Conservation (phyloP, 2,888 invertebrate species). For the Noctua pronuba region DNA sequence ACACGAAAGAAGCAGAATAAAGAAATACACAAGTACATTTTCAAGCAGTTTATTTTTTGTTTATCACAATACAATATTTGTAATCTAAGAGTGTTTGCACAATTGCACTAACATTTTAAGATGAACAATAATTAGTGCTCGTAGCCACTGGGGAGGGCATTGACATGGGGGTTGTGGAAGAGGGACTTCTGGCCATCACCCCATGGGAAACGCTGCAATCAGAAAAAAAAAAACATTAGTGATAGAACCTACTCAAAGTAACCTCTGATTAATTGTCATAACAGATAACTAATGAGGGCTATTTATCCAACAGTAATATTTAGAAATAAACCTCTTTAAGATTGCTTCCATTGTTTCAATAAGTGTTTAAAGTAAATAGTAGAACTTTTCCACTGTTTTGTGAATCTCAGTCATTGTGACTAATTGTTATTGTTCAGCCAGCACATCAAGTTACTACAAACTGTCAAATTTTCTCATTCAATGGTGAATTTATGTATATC, state of each 20-base stretch:
- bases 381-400: background rate
- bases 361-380: background rate
- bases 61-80: constrained; percentile 77
- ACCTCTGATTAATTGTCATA: background rate
- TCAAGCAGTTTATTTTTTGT: constrained; percentile 64
- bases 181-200: constrained; percentile 96
- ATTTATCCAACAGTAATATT: background rate
- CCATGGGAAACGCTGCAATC: constrained; percentile 96
- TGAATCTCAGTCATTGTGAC: background rate
- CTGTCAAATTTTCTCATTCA: too few relatives aligned
- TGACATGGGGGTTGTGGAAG: constrained; percentile 96
- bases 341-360: background rate
- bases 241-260: background rate
- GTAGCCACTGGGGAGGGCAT: constrained; percentile 95
- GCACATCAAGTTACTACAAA: too few relatives aligned
- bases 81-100: constrained; percentile 73
- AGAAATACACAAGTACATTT: constrained; percentile 46
- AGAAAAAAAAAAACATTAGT: constrained; percentile 31
- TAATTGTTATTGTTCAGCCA: background rate
- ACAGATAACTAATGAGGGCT: background rate
- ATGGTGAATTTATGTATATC: background rate
- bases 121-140: constrained; percentile 86
- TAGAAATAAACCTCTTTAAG: background rate
- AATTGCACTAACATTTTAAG: constrained; percentile 52
- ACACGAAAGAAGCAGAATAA: background rate